Base-by-base conservation (phyloP, 2,797 vertebrate species). In the Squalus acanthias region DNA sequence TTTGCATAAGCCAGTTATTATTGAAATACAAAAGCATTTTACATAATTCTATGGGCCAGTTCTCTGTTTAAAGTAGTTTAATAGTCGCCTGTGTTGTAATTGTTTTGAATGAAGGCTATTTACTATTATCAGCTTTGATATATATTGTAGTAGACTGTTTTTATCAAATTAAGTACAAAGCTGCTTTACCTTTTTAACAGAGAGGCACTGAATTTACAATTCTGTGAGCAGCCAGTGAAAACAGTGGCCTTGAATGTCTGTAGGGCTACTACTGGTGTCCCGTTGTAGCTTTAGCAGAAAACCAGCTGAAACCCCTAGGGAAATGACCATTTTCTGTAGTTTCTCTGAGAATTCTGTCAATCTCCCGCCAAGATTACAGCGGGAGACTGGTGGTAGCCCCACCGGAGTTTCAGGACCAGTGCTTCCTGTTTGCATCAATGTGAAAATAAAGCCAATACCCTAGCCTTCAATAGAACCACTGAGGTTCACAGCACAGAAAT, bases 1-100 rank as follows among this genome's bases (percentile, higher is more conserved):
- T 87, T 87, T 87, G 82, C 46, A 87, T 20, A 87, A 87, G 82
- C 3, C 92, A 94, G 60, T 39, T 94, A 12, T 94, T 94, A 69
- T 69, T 69, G 15, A 24, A 63, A 60, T 76, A 12, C 24, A 50
- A 87, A 87, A 87, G 15, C 50, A 53, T 69, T 46, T 94, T 94
- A 22, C 92, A 69, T 46, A 39, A 10, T 94, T 69, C 63, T 39
- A 39, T 91, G 57, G 26, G 29, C 3, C 26, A 91, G 26, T 29
- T 57, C 60, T 57, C 53, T 57, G 20, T 26, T 91, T 63, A 15
- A 91, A 91, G 13, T 60, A 0, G 29, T 91, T 88, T 88, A 57
- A 53, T 57, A 60, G 24, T 13, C 20, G 57, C n/a, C 63, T 33
- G 10, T 57, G 53, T 57, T 57, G 53, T 57, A 57, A 5, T 57